Percentiles rank a stretch among this genome's conserved stretches.
These are phyloP conservation scores for Pelecanus crispus DNA, from an alignment of 2,113 vertebrate species.

Conservation along the genomic window DNA sequence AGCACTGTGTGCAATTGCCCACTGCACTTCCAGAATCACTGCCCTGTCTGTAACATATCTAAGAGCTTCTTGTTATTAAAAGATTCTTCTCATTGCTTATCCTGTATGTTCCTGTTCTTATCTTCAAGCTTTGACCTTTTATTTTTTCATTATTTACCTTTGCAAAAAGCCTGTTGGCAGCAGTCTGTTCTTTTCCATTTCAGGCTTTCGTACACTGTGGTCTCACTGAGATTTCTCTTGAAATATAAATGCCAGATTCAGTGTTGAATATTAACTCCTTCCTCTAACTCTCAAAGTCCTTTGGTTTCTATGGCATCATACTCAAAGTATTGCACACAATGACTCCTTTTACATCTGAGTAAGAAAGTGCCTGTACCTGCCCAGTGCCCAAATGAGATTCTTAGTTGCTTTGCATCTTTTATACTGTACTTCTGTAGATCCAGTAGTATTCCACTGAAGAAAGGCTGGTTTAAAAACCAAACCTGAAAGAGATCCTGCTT, in stretches of 20 bases:
- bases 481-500: neutral
- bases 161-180: conserved; percentile 13
- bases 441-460: neutral
- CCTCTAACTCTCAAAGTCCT: neutral
- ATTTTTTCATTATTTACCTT: conserved; percentile 19
- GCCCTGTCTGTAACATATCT: neutral
- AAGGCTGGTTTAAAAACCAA: neutral
- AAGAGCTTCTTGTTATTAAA: neutral
- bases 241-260: neutral
- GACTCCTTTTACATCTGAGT: neutral
- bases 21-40: neutral
- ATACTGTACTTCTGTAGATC: neutral
- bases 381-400: neutral
- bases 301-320: neutral
- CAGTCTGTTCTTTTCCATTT: neutral
- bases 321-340: neutral
- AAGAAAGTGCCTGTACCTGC: neutral
- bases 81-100: neutral
- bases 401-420: neutral
- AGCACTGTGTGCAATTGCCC: neutral
- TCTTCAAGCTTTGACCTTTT: conserved; percentile 5
- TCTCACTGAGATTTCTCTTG: neutral
- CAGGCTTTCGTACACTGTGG: neutral
- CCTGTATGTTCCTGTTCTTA: neutral
- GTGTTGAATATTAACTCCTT: conserved; percentile 11